A percentile compares a stretch with the other conserved stretches of the same genome.
These are phyloP conservation scores for Meteorus sp. DNA, from an alignment of 1,140 invertebrate genomes.

Conservation along the genomic window DNA sequence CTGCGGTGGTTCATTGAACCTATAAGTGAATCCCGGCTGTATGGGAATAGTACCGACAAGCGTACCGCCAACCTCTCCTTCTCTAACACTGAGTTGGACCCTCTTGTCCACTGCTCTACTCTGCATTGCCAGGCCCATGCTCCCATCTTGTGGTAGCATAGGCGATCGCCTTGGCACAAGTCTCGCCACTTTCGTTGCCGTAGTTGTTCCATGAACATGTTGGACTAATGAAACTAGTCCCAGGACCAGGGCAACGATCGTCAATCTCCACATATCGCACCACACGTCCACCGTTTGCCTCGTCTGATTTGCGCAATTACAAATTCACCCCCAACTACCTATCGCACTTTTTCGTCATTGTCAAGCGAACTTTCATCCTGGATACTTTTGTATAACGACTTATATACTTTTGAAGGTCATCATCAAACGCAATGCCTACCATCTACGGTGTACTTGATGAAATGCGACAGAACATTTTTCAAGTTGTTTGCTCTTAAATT, in stretches of 20 bases:
- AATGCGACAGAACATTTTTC: no score
- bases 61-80: slow-evolving; percentile 80
- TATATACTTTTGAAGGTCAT: no score
- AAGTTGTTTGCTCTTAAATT: no score
- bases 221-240: slow-evolving; percentile 33
- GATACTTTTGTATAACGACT: neutral
- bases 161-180: slow-evolving; percentile 51
- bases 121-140: slow-evolving; percentile 70
- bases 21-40: slow-evolving; percentile 84
- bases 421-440: no score
- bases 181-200: slow-evolving; percentile 42
- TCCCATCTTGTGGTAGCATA: slow-evolving; percentile 47
- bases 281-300: neutral
- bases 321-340: slow-evolving; percentile 41
- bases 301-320: neutral
- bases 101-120: slow-evolving; percentile 83
- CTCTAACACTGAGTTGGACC: slow-evolving; percentile 80
- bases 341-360: slow-evolving; percentile 49
- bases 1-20: slow-evolving; percentile 86
- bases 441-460: no score
- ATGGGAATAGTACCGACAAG: slow-evolving; percentile 83
- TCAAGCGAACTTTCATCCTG: slow-evolving; percentile 32
- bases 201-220: slow-evolving; percentile 28
- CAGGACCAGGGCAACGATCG: slow-evolving; percentile 45
- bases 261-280: slow-evolving; percentile 40